Percentiles rank a stretch among this genome's conserved stretches.
Conservation (phyloP, 2,113 vertebrate genomes). For the Vulpes lagopus region DNA sequence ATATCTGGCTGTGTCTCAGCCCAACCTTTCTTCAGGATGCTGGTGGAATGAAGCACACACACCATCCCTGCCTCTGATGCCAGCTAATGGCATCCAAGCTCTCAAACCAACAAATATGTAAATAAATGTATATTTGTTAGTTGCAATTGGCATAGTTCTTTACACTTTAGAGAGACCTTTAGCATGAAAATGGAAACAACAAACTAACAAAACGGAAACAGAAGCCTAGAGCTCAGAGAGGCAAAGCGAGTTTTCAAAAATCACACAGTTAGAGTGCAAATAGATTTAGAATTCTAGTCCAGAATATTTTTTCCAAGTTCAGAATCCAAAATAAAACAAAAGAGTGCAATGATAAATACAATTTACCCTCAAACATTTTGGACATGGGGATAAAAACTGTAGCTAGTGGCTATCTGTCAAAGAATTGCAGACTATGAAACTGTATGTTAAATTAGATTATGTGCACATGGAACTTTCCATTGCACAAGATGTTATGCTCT, state of each 20-base stretch:
- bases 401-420: neutral
- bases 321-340: neutral
- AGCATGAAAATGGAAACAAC: neutral
- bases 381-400: neutral
- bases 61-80: too few species aligned
- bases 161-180: neutral
- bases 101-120: neutral
- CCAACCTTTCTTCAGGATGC: neutral
- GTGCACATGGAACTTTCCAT: neutral
- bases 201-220: neutral
- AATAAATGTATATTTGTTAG: neutral
- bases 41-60: accelerated
- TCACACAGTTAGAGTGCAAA: neutral
- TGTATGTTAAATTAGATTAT: neutral
- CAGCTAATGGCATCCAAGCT: neutral
- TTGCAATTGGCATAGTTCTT: neutral
- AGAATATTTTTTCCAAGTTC: neutral
- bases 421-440: neutral
- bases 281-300: neutral
- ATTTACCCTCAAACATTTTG: neutral
- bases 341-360: neutral
- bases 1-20: too few species aligned
- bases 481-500: neutral
- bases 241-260: neutral
- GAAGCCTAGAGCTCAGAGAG: neutral